Evolutionary conservation across 2,113 vertebrate genomes (phyloP), one percentile per base, ranked within the genome.

Genomic region (Salvelinus namaycush): DNA sequence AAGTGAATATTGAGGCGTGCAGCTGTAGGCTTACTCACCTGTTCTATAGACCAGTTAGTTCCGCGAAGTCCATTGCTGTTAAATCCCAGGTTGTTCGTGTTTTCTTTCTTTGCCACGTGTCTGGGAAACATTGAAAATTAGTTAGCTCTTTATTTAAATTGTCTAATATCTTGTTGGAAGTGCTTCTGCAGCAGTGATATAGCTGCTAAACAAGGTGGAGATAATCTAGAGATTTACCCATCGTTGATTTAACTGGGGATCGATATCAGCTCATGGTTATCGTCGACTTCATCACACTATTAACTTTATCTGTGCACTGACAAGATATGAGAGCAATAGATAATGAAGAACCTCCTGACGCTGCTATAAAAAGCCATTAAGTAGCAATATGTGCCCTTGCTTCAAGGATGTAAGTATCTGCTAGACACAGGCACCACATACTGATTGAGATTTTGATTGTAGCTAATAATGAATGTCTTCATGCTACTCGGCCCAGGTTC

Each of bases 241-340:
- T 5, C 4, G 12, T 54, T 18, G 54, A 65, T 70, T 51, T 65
- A 59, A 22, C 27, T 64, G 64, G 26, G 20, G 60, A 74, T 79
- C 72, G 54, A 51, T 71, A 75, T 12, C 51, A 75, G 26, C 34
- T 48, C 72, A 22, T 1, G 34, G 62, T 72, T 69, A 74, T 70
- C 71, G 24, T 65, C 44, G 11, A 3, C 57, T 22, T 16, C 75
- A 54, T 76, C 24, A 49, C 29, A 48, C 51, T 22, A 69, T 73
- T 73, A 73, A 49, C 70, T 69, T 66, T 70, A 76, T 76, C 81
- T 76, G 16, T 5, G 65, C 54, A 70, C 67, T 75, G 80, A 22
- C 66, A 66, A 48, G 78, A 68, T 74, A 68, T 74, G 26, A 70
- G 59, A 70, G 51, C 14, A 18, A 27, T 31, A 48, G 5, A 62